phyloP scores from a whole-genome alignment of 2,797 vertebrate genomes.

The Eulemur albifrons region DNA sequence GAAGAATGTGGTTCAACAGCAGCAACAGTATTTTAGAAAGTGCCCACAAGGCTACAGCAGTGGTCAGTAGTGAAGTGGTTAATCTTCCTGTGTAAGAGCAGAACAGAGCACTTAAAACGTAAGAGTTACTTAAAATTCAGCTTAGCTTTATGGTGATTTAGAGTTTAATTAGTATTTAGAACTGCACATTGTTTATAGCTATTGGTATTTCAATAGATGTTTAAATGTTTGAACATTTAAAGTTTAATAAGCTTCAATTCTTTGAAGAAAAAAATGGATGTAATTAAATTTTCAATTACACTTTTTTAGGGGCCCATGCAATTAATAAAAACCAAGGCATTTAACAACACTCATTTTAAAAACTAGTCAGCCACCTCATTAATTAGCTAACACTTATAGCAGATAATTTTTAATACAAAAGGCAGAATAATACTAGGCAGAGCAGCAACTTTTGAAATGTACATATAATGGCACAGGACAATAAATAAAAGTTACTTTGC shows the following conservation, averaged over 20 bases:
- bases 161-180: slow-evolving; percentile 85
- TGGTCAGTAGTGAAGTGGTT: slow-evolving; percentile 58
- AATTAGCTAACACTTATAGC: slow-evolving; percentile 74
- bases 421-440: neutral
- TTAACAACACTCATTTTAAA: slow-evolving; percentile 81
- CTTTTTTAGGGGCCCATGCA: slow-evolving; percentile 62
- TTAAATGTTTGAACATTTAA: slow-evolving; percentile 82
- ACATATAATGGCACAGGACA: neutral
- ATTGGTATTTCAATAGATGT: slow-evolving; percentile 84
- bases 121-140: slow-evolving; percentile 86
- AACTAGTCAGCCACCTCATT: slow-evolving; percentile 76
- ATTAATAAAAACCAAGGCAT: slow-evolving; percentile 86
- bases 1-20: neutral
- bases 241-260: slow-evolving; percentile 84
- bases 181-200: slow-evolving; percentile 81
- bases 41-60: neutral
- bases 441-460: slow-evolving; percentile 47
- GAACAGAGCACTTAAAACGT: slow-evolving; percentile 60
- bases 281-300: slow-evolving; percentile 87
- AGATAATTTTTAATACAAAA: slow-evolving; percentile 73
- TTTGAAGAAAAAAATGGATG: slow-evolving; percentile 78
- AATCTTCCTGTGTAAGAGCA: neutral
- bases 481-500: neutral
- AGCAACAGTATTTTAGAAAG: neutral
- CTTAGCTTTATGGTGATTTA: slow-evolving; percentile 82